A percentile compares a stretch with the other conserved stretches of the same genome.
phyloP scores from a whole-genome alignment of 1,140 invertebrate genomes.

The Kradibia gibbosae region DNA sequence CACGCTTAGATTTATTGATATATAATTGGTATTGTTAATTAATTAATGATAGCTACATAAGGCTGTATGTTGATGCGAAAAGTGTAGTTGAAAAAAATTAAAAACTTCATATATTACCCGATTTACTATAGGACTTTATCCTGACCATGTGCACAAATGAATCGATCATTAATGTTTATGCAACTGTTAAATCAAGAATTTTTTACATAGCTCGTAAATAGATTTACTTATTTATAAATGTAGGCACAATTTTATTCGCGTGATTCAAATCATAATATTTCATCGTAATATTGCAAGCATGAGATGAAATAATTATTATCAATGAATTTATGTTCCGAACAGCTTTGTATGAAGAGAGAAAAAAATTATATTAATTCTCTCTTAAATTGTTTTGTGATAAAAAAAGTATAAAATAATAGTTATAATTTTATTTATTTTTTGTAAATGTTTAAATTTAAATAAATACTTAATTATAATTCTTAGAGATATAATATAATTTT shows the following conservation, averaged over 20 bases:
- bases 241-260: background rate
- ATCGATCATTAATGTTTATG: background rate
- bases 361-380: no score
- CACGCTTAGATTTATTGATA: no score
- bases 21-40: constrained; percentile 4
- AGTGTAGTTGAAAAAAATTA: background rate
- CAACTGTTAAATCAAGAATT: background rate
- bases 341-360: background rate
- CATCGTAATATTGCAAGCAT: background rate
- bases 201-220: background rate
- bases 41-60: constrained; percentile 1
- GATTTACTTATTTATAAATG: constrained; percentile 22
- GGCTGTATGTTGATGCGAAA: background rate
- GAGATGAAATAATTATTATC: background rate
- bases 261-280: background rate
- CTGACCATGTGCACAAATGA: background rate
- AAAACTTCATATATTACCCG: background rate
- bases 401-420: no score
- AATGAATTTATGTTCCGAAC: background rate
- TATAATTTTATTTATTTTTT: no score
- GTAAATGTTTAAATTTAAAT: no score
- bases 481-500: no score
- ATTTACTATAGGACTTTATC: no score
- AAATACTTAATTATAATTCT: no score
- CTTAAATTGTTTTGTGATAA: no score